A percentile compares a stretch with the other conserved stretches of the same genome.
These are phyloP conservation scores for Chrysemys picta DNA, from an alignment of 2,113 vertebrate species.

Conservation along the genomic window DNA sequence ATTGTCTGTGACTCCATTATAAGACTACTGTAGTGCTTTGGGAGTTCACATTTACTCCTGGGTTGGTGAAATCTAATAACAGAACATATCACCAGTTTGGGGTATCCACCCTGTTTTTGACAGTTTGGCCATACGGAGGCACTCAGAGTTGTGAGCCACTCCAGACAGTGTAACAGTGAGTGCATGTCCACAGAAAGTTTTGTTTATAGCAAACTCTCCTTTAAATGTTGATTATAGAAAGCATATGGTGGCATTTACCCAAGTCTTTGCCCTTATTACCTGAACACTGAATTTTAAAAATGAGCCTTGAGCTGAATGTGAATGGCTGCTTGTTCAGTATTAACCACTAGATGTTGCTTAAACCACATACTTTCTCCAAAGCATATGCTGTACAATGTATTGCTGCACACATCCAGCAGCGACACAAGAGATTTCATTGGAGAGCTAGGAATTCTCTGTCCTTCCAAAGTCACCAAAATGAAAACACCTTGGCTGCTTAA, in stretches of 20 bases:
- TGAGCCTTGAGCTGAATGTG: neutral
- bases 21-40: neutral
- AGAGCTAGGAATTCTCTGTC: neutral
- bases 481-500: neutral
- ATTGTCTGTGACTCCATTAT: neutral
- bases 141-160: neutral
- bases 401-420: neutral
- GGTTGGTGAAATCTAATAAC: neutral
- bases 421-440: neutral
- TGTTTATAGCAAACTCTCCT: neutral
- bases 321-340: slow-evolving; percentile 41
- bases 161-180: neutral
- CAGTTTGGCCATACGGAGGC: neutral
- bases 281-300: neutral
- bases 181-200: neutral
- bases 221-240: neutral
- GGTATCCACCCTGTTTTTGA: neutral
- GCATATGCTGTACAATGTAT: neutral
- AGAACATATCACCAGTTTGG: neutral
- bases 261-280: slow-evolving; percentile 28
- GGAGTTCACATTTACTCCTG: neutral
- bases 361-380: neutral
- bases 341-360: slow-evolving; percentile 73
- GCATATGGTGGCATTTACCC: neutral
- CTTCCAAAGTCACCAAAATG: neutral